Percentiles rank a stretch among this genome's conserved stretches.
phyloP scores from a whole-genome alignment of 2,888 invertebrate species.

The Lepas anatifera region DNA sequence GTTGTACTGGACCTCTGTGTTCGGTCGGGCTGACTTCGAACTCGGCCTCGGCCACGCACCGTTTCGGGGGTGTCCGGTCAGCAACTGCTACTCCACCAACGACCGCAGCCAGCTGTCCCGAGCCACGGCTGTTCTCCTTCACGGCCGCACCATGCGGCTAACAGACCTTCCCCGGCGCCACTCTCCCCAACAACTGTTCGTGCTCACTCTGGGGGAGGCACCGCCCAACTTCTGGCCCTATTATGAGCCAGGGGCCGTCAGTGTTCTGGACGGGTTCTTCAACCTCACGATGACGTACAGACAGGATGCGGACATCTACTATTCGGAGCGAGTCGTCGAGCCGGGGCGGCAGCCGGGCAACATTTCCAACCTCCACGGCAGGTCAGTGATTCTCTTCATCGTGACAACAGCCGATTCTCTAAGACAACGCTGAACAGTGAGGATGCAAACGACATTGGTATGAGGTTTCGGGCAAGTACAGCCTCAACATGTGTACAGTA shows the following conservation, averaged over 20 bases:
- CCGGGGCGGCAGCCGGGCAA: no score
- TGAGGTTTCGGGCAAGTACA: no score
- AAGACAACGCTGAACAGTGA: no score
- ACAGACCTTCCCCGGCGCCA: constrained; percentile 20
- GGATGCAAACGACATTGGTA: no score
- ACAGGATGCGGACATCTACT: constrained; percentile 17
- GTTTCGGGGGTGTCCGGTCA: not conserved
- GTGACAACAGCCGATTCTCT: no score
- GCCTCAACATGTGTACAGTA: no score
- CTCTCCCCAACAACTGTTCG: constrained; percentile 22
- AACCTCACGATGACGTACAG: constrained; percentile 20
- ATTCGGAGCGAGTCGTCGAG: constrained; percentile 15
- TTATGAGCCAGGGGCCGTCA: no score
- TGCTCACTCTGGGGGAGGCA: constrained; percentile 25
- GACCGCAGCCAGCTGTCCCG: constrained; percentile 21
- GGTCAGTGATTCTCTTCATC: no score
- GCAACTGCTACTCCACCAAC: not conserved
- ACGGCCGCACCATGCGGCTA: constrained; percentile 20
- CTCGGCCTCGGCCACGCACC: not conserved
- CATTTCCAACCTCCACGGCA: no score
- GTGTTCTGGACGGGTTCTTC: constrained; percentile 15
- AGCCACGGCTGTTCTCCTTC: constrained; percentile 25
- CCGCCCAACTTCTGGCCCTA: constrained; percentile 18
- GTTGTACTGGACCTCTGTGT: not conserved
- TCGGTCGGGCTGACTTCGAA: not conserved